Base-by-base conservation (phyloP, 2,888 invertebrate genomes). In the Chirona hameri region DNA sequence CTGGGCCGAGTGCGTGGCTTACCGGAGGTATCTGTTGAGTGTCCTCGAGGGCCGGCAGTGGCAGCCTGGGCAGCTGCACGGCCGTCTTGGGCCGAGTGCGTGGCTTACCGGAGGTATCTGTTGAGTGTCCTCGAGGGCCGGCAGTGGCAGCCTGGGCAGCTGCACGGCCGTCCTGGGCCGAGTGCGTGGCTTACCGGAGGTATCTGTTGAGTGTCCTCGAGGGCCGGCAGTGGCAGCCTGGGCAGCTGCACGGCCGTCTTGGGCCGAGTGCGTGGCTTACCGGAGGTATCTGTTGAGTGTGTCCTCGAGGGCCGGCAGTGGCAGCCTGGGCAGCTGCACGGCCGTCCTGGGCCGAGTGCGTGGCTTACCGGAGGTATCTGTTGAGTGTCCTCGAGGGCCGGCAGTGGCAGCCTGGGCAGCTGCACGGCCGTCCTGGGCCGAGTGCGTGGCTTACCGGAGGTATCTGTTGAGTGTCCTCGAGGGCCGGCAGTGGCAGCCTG, bases 181-280 rank as follows among this genome's bases (percentile, higher is more conserved):
- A 52, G 12, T 52, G 18, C 12, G 18, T 18, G 81, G 46, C 76
- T 81, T 86, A 89, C 89, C 90, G 91, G 79, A 95, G 87, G 87
- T 93, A 95, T 87, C 93, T 93, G 27, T 91, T 89, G 82, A 97
- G 98, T 97, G 83, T 94, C 92, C 81, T 92, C 90, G 0, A 98
- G 90, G 84, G 92, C 91, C 81, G 97, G 95, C 31, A 97, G 93
- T 79, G 96, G 96, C 81, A 95, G 90, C 85, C 91, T 91, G 10
- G 96, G 95, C 65, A 91, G 87, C 31, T 90, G 89, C 15, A 89
- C 88, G 86, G 91, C 91, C 3, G 80, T 29, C 15, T 80, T n/a
- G 0, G 80, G 52, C 48, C 18, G 52, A 52, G 12, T 52, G 18
- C 12, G 18, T 18, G 81, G 46, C 76, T 81, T 86, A 89, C 89